Percentiles rank a stretch among this genome's conserved stretches.
Conservation (phyloP, 2,797 vertebrate species). For the Gambelia wislizenii region DNA sequence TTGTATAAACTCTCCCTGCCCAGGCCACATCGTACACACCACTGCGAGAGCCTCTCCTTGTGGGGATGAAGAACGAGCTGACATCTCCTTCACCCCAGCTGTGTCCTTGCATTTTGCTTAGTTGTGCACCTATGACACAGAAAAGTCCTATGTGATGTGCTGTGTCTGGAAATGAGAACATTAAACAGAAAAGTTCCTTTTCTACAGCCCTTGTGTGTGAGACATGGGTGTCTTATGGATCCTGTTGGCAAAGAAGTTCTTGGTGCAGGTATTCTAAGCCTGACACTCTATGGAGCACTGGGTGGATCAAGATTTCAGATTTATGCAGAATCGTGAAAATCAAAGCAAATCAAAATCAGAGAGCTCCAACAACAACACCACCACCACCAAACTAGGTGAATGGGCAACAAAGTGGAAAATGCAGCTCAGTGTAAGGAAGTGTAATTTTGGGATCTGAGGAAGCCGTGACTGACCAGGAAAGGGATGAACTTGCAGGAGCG, state of each 20-base stretch:
- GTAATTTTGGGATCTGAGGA: background rate
- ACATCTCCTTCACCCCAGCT: background rate
- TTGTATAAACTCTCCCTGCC: background rate
- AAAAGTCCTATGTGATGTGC: slow-evolving; percentile 29
- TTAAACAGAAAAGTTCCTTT: slow-evolving; percentile 71
- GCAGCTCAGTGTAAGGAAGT: background rate
- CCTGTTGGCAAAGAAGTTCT: fast-evolving
- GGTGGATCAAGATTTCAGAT: background rate
- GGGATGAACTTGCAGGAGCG: background rate
- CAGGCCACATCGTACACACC: fast-evolving
- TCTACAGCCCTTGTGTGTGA: slow-evolving; percentile 37
- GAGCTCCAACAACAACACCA: background rate
- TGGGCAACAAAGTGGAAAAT: background rate
- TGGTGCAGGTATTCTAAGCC: background rate
- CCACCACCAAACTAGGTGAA: background rate
- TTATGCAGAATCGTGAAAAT: background rate
- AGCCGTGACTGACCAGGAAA: background rate
- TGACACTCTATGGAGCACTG: background rate
- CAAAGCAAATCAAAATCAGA: background rate
- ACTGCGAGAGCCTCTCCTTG: background rate
- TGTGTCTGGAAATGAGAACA: slow-evolving; percentile 56
- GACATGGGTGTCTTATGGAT: fast-evolving
- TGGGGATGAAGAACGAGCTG: background rate
- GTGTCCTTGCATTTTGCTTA: slow-evolving; percentile 69
- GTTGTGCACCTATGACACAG: background rate